phyloP scores from a whole-genome alignment of 2,113 vertebrate species.

The Toxotes jaculatrix region DNA sequence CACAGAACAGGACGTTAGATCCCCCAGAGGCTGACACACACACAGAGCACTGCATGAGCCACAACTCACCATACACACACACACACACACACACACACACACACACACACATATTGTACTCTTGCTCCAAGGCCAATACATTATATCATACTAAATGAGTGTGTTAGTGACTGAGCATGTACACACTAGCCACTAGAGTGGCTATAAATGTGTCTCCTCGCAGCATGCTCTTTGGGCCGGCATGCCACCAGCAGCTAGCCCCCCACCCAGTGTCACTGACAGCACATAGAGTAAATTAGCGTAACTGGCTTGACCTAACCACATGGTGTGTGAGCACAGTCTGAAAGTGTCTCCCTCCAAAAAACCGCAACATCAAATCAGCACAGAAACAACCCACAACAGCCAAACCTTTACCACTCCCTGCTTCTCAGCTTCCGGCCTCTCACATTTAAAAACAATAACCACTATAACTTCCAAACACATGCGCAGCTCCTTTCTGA shows the following conservation, averaged over 20 bases:
- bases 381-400: constrained; percentile 83
- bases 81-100: constrained; percentile 18
- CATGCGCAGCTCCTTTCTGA: constrained; percentile 15
- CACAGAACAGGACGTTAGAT: constrained; percentile 80
- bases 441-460: constrained; percentile 86
- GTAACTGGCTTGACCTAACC: constrained; percentile 89
- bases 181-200: constrained; percentile 25
- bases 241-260: constrained; percentile 58
- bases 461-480: constrained; percentile 60
- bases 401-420: constrained; percentile 84
- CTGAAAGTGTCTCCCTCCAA: constrained; percentile 85
- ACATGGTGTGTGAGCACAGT: constrained; percentile 88
- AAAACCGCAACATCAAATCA: constrained; percentile 82
- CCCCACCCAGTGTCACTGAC: constrained; percentile 79
- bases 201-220: constrained; percentile 69
- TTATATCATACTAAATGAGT: constrained; percentile 56
- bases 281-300: constrained; percentile 86
- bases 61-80: constrained; percentile 36
- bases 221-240: constrained; percentile 56
- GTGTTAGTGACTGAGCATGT: constrained; percentile 54
- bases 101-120: constrained; percentile 22
- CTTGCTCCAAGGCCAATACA: constrained; percentile 43
- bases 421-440: constrained; percentile 61
- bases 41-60: constrained; percentile 60
- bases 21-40: constrained; percentile 46